phyloP scores from a whole-genome alignment of 2,797 vertebrate species.

The Schizopygopsis pylzovi region DNA sequence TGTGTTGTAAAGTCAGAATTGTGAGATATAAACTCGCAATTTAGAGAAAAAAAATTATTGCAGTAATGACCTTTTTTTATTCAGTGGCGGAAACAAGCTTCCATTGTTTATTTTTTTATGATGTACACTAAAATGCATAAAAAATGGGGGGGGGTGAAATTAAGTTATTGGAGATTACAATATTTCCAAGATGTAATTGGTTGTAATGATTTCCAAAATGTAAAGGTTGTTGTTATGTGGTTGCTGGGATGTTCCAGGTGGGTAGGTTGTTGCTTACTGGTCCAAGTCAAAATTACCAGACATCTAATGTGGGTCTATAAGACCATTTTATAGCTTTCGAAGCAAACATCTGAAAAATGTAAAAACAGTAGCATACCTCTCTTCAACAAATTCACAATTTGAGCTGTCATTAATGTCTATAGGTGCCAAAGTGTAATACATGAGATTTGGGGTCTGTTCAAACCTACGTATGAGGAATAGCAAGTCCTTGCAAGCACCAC shows the following conservation, averaged over 20 bases:
- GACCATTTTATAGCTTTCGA: background rate
- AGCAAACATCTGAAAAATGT: background rate
- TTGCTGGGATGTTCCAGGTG: background rate
- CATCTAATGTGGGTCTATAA: background rate
- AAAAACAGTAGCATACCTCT: background rate
- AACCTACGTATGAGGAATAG: background rate
- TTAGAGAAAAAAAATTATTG: background rate
- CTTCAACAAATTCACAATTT: background rate
- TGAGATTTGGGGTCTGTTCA: background rate
- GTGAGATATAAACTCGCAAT: background rate
- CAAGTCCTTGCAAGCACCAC: background rate
- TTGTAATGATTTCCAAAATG: background rate
- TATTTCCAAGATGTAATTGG: background rate
- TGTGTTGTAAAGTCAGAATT: background rate
- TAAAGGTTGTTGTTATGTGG: background rate
- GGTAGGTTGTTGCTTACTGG: background rate
- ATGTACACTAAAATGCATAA: background rate
- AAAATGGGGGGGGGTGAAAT: background rate
- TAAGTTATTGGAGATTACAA: background rate
- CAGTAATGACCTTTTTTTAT: background rate
- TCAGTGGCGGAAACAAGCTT: background rate
- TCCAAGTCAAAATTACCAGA: background rate
- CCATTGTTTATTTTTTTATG: too few species aligned
- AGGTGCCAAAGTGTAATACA: background rate
- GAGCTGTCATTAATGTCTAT: background rate